These are phyloP conservation scores for Scortum barcoo DNA, from an alignment of 2,113 vertebrate species.

Conservation along the genomic window DNA sequence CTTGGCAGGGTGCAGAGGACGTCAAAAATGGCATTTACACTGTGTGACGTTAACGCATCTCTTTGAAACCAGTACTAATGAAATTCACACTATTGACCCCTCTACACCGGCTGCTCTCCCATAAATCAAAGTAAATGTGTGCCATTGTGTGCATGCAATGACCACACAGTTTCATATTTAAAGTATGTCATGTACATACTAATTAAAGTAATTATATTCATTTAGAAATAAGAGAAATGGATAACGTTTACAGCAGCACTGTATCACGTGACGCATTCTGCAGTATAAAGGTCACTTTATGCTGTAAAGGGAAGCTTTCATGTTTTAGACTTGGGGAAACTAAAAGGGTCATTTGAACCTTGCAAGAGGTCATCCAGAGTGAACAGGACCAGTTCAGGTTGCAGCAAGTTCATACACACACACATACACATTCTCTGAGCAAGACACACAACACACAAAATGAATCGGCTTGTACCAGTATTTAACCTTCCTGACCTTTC, in stretches of 20 bases:
- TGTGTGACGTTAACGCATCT: neutral
- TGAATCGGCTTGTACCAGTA: neutral
- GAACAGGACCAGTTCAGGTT: conserved; percentile 30
- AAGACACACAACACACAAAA: neutral
- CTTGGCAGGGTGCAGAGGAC: conserved; percentile 16
- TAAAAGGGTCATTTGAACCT: conserved; percentile 28
- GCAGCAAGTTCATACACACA: neutral
- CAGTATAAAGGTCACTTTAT: conserved; percentile 14
- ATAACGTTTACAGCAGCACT: neutral
- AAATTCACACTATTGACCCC: neutral
- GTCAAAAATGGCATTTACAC: conserved; percentile 12
- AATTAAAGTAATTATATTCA: neutral
- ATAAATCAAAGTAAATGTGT: neutral
- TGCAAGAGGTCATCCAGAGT: conserved; percentile 27
- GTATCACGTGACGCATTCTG: neutral
- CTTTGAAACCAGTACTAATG: conserved; percentile 10
- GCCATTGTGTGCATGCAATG: neutral
- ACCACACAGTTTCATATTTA: neutral
- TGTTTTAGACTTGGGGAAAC: conserved; percentile 11
- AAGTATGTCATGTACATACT: neutral
- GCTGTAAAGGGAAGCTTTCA: neutral
- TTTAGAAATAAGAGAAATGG: neutral
- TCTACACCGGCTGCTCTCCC: too few relatives aligned
- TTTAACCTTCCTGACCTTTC: neutral
- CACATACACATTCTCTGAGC: too few relatives aligned